These are phyloP conservation scores for Corynorhinus townsendii DNA, from an alignment of 2,113 vertebrate genomes.

Conservation along the genomic window DNA sequence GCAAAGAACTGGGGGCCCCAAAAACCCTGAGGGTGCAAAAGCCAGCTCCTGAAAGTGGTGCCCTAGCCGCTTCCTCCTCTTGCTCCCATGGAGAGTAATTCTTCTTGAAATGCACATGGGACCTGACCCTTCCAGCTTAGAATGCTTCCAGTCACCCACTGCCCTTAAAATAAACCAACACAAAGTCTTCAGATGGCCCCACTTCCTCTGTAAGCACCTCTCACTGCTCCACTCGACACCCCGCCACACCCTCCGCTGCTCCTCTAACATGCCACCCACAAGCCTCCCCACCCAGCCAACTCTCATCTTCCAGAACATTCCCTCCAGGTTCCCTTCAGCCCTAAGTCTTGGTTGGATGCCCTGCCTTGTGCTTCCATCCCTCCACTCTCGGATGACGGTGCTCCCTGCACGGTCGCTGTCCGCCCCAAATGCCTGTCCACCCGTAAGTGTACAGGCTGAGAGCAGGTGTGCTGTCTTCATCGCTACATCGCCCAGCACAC, in stretches of 20 bases:
- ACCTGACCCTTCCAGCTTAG: background rate
- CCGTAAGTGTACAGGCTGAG: accelerated
- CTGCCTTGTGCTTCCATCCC: background rate
- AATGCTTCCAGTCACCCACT: no score
- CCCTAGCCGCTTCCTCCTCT: background rate
- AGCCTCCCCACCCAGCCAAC: background rate
- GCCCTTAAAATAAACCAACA: background rate
- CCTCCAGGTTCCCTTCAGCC: background rate
- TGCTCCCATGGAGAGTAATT: background rate
- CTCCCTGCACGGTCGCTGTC: accelerated
- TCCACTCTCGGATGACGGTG: background rate
- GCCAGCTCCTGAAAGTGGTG: background rate
- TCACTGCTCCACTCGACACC: background rate
- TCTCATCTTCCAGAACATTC: background rate
- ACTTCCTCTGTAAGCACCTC: background rate
- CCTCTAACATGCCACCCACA: background rate
- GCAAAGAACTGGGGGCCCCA: background rate
- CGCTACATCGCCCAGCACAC: background rate
- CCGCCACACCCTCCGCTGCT: background rate
- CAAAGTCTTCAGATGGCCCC: background rate
- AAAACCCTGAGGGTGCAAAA: background rate
- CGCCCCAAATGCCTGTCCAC: no score
- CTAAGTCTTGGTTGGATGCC: background rate
- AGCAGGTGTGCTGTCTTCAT: background rate
- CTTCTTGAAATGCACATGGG: background rate